These are phyloP conservation scores for Peromyscus nudipes DNA, from an alignment of 2,797 vertebrate genomes.

Conservation along the genomic window DNA sequence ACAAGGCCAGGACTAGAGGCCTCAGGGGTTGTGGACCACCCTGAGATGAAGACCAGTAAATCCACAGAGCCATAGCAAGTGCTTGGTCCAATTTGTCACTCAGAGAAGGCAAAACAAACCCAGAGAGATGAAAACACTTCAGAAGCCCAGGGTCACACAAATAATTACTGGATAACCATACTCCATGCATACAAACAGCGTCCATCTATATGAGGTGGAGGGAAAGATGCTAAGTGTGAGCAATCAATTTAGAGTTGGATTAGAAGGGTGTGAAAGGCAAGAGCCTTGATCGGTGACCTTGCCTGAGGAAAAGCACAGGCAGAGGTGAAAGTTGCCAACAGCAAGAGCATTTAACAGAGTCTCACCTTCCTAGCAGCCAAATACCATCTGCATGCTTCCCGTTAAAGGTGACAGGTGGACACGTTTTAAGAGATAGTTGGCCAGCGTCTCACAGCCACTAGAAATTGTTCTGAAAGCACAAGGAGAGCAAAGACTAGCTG, in stretches of 20 bases:
- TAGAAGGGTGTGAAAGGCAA: slow-evolving; percentile 64
- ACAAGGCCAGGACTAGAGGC: slow-evolving; percentile 18
- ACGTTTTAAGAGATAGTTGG: slow-evolving; percentile 68
- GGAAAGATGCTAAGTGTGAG: slow-evolving; percentile 60
- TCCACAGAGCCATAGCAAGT: neutral
- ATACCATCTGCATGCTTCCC: slow-evolving; percentile 55
- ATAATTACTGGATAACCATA: slow-evolving; percentile 32
- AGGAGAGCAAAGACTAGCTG: slow-evolving; percentile 63
- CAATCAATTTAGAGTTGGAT: slow-evolving; percentile 65
- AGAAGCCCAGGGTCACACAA: slow-evolving; percentile 25
- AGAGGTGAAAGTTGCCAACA: slow-evolving; percentile 65
- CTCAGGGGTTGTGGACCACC: neutral
- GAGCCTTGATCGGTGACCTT: slow-evolving; percentile 68
- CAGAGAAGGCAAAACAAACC: slow-evolving; percentile 35
- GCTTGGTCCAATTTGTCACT: neutral
- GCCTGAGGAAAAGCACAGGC: slow-evolving; percentile 55
- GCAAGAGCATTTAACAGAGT: slow-evolving; percentile 60
- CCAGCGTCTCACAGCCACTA: neutral
- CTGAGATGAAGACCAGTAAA: slow-evolving; percentile 25
- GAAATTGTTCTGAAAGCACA: slow-evolving; percentile 15
- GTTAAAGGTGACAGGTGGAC: slow-evolving; percentile 70
- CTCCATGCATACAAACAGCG: neutral
- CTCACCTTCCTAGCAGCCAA: slow-evolving; percentile 66
- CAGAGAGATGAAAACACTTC: slow-evolving; percentile 30
- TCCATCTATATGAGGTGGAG: slow-evolving; percentile 3